Percentiles rank a stretch among this genome's conserved stretches.
phyloP scores from a whole-genome alignment of 2,797 vertebrate species.

The Yasuhikotakia modesta region DNA sequence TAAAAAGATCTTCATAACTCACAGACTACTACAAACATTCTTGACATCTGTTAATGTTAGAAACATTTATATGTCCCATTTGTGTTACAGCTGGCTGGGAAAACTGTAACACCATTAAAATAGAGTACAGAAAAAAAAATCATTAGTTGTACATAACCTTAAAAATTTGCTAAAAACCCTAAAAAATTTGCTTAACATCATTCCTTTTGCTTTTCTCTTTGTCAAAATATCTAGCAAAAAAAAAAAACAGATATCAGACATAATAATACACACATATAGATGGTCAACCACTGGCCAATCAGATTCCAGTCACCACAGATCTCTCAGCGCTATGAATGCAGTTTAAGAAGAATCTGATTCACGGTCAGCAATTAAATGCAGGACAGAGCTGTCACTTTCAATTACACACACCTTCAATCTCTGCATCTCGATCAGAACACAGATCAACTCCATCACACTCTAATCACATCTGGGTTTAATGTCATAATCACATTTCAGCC shows the following conservation, averaged over 20 bases:
- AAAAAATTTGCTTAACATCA: no score
- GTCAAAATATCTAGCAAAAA: no score
- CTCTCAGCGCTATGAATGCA: conserved; percentile 77
- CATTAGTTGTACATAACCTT: no score
- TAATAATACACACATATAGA: conserved; percentile 23
- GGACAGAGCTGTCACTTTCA: conserved; percentile 79
- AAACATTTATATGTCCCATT: background rate
- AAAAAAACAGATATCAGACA: no score
- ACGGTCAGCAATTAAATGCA: conserved; percentile 80
- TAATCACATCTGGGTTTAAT: conserved; percentile 69
- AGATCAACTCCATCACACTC: conserved; percentile 75
- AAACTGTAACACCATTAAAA: no score
- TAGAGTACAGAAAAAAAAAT: no score
- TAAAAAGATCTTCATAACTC: background rate
- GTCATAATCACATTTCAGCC: conserved; percentile 50
- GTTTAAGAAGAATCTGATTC: conserved; percentile 83
- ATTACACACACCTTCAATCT: conserved; percentile 80
- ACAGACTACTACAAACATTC: no score
- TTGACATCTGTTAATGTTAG: background rate
- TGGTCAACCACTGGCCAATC: conserved; percentile 5
- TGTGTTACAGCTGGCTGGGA: no score
- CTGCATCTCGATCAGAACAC: conserved; percentile 71
- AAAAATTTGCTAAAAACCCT: no score
- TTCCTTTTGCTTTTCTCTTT: no score
- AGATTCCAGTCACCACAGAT: conserved; percentile 67